Evolutionary conservation across 2,888 invertebrate genomes (phyloP), one percentile per base, ranked within the genome.

Genomic region (Scaptomyza polygonia): DNA sequence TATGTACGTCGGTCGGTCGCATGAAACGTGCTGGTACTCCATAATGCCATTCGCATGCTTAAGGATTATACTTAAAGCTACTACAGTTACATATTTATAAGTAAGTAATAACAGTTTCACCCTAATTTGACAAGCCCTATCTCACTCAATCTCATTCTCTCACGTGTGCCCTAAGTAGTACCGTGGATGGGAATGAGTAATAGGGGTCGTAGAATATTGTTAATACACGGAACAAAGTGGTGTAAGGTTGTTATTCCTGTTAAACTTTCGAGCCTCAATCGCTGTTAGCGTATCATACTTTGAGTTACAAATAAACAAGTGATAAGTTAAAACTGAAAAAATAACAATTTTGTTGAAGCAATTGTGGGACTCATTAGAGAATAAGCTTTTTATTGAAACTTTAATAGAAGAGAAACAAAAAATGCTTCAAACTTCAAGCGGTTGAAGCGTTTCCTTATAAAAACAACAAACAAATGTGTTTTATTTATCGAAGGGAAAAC

Each of bases 11-110:
- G 14, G 8, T 14, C 2, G 7, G 14, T 36, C 36, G 34, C 34
- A n/a, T 36, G 14, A 14, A 36, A 36, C 36, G 36, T 36, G 77
- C 43, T 59, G 1, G 21, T 44, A 59, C 56, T 63, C 34, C 27
- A 52, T 43, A 25, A 55, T 61, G 40, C 27, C 25, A 25, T 2
- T 25, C 25, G 11, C 43, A 49, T 21, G 18, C 36, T 36, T 34
- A 30, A 16, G 57, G 29, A 51, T 57, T 40, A 47, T 32, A 2
- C 6, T 34, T 34, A 34, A 34, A 7, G n/a, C 18, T 43, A 32
- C 52, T 52, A 21, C 2, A 21, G 43, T 44, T 48, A 21, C 21
- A 36, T 25, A n/a, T n/a, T 5, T n/a, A n/a, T 34, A n/a, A 34
- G 34, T 11, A 34, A 34, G 34, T 34, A 34, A 34, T 34, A 34